Evolutionary conservation across 2,797 vertebrate genomes (phyloP).

Genomic region (Pseudochirops corinnae): DNA sequence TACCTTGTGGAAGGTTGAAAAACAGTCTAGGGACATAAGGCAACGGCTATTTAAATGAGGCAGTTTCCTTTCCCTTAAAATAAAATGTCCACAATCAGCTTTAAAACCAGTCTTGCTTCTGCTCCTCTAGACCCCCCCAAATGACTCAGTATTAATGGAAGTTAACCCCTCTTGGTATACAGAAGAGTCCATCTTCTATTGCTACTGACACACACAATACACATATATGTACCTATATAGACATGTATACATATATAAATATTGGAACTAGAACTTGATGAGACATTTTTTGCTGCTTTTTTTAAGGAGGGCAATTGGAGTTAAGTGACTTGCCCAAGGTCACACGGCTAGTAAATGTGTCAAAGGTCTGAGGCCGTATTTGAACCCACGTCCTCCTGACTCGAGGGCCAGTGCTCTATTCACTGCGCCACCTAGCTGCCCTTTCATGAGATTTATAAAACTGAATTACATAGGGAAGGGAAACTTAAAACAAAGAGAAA

Average conservation of each 20-base stretch:
- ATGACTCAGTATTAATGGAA: background rate
- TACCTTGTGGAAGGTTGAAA: constrained; percentile 30
- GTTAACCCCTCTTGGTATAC: background rate
- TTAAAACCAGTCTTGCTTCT: constrained; percentile 11
- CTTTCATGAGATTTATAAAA: background rate
- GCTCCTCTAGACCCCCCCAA: background rate
- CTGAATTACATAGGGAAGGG: background rate
- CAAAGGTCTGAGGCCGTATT: too few relatives aligned
- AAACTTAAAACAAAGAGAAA: background rate
- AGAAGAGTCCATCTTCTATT: background rate
- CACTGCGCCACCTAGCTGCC: too few relatives aligned
- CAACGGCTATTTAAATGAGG: background rate
- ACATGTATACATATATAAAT: background rate
- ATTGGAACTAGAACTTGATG: background rate
- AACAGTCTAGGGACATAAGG: constrained; percentile 28
- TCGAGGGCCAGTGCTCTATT: too few relatives aligned
- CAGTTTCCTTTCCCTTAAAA: constrained; percentile 32
- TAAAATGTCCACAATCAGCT: constrained; percentile 34
- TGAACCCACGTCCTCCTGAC: too few relatives aligned
- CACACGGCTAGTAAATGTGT: too few relatives aligned
- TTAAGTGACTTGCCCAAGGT: too few relatives aligned
- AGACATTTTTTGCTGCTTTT: background rate
- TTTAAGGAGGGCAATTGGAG: too few relatives aligned
- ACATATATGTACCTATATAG: background rate
- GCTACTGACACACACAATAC: background rate